Percentiles rank a stretch among this genome's conserved stretches.
Conservation (phyloP, 2,113 vertebrate species). For the Zosterops borbonicus region DNA sequence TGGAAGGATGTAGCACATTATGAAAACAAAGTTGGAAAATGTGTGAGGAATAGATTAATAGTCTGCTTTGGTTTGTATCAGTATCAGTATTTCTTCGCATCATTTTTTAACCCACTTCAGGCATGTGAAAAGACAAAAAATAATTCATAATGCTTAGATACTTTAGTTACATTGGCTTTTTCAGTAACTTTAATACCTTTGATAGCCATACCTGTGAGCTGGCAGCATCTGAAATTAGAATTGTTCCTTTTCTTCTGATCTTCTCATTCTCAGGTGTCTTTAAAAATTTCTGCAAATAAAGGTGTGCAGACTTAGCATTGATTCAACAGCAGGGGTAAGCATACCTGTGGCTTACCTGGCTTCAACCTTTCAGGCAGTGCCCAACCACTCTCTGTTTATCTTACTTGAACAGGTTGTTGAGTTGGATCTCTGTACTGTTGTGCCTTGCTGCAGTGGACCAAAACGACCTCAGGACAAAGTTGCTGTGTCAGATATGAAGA, state of each 20-base stretch:
- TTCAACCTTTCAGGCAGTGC: background rate
- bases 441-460: conserved; percentile 95
- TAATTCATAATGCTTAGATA: background rate
- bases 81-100: background rate
- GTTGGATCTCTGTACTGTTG: conserved; percentile 86
- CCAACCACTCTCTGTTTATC: background rate
- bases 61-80: background rate
- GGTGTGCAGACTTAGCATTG: background rate
- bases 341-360: background rate
- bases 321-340: background rate
- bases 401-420: conserved; percentile 77
- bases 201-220: background rate
- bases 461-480: conserved; percentile 96
- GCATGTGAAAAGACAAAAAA: background rate
- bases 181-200: background rate
- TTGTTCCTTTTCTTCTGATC: background rate
- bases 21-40: background rate
- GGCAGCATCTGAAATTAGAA: background rate
- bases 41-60: background rate
- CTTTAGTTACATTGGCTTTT: background rate
- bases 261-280: background rate
- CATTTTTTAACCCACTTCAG: background rate
- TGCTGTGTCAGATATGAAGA: conserved; percentile 89
- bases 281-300: background rate
- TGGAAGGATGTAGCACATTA: background rate